Evolutionary conservation across 2,888 invertebrate genomes (phyloP).

Genomic region (Eupithecia inturbata): DNA sequence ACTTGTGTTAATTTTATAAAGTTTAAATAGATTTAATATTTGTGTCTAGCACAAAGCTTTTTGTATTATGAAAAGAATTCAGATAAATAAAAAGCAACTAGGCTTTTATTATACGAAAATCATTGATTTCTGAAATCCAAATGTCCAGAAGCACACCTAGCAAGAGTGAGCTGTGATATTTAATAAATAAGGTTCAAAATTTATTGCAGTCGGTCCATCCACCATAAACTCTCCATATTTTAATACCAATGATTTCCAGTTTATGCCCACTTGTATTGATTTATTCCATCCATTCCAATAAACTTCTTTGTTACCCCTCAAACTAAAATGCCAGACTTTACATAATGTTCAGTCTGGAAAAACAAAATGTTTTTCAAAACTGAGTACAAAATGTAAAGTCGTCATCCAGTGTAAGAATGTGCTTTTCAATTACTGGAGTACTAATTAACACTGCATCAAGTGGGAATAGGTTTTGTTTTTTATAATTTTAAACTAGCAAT

Average conservation of each 20-base stretch:
- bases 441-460: background rate
- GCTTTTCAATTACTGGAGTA: background rate
- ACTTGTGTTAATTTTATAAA: slow-evolving; percentile 29
- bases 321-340: background rate
- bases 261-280: background rate
- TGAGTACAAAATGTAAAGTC: no score
- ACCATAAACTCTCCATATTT: slow-evolving; percentile 18
- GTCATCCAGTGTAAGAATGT: background rate
- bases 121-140: slow-evolving; percentile 31
- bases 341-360: no score
- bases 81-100: slow-evolving; percentile 8
- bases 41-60: slow-evolving; percentile 31
- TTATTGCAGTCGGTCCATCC: slow-evolving; percentile 46
- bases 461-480: slow-evolving; percentile 22
- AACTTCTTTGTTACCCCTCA: background rate
- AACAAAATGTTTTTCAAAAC: no score
- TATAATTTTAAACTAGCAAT: background rate
- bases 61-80: slow-evolving; percentile 25
- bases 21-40: slow-evolving; percentile 25
- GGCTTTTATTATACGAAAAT: slow-evolving; percentile 14
- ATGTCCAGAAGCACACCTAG: slow-evolving; percentile 54
- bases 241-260: background rate
- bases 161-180: slow-evolving; percentile 81
- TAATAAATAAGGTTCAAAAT: slow-evolving; percentile 51
- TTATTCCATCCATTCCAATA: background rate